Base-by-base conservation (phyloP, 1,140 invertebrate genomes). In the Tetramorium parvispinum region DNA sequence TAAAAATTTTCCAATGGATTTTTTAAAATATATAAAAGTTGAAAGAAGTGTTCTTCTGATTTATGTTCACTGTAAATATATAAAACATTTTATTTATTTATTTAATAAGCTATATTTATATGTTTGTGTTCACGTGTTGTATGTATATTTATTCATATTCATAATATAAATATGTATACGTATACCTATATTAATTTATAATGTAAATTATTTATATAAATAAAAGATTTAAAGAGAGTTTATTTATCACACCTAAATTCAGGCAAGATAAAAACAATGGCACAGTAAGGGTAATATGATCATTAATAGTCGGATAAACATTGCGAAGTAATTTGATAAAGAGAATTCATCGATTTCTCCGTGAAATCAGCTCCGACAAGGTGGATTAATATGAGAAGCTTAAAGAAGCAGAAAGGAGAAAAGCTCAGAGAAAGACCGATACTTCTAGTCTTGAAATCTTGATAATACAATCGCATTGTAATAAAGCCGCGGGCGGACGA, bases 381-480 rank as follows among this genome's bases (percentile, higher is more conserved):
- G 16, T 40, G 40, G 75, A 85, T 85, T 85, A 85, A 85, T 85
- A 78, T 63, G 59, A 65, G 63, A n/a, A 78, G 59, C 71, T 85
- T 55, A 78, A 76, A 37, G 32, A n/a, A 57, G 55, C 24, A 76
- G 71, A 77, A 61, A 85, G 68, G 51, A 82, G 49, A 57, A 78
- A 37, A 73, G 32, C 21, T 40, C 21, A 65, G 55, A 10, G 43
- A 76, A 66, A 75, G 55, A 75, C 79, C 65, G 78, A 81, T 86
- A 86, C 85, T 83, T 59, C 21, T 71, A 82, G 78, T 73, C 66
- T 87, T 55, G 49, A 71, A 83, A 87, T 90, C 88, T 90, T 90
- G 85, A 90, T 88, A 90, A 90, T 83, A 85, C 76, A 83, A 90
- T 90, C 76, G 89, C 88, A 75, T 90, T 76, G 86, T 87, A 87